A percentile compares a stretch with the other conserved stretches of the same genome.
Conservation (phyloP, 2,797 vertebrate genomes). For the Ctenopoma kingsleyae region DNA sequence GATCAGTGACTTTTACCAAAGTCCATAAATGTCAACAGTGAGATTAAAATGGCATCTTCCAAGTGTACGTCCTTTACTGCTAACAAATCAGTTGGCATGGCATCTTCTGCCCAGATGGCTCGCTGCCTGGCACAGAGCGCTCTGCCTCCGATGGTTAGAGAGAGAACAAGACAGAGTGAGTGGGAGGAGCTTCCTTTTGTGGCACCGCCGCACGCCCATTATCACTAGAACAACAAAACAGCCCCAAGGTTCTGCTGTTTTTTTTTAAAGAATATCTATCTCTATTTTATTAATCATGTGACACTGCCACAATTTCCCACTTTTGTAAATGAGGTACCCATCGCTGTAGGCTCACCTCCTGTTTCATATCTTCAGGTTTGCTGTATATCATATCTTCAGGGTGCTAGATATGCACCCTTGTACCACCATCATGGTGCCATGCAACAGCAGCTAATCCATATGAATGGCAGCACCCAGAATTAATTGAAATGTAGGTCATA, state of each 20-base stretch:
- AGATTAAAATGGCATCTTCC: conserved; percentile 51
- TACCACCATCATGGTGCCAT: conserved; percentile 34
- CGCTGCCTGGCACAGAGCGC: conserved; percentile 82
- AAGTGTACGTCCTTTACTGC: conserved; percentile 68
- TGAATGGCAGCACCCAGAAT: conserved; percentile 28
- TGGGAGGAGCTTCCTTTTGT: conserved; percentile 82
- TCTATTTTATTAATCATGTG: conserved; percentile 44
- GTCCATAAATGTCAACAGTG: conserved; percentile 60
- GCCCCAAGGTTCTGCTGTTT: conserved; percentile 70
- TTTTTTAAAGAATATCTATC: conserved; percentile 39
- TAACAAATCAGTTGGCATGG: conserved; percentile 80
- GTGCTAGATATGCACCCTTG: conserved; percentile 24
- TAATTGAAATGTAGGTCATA: conserved; percentile 18
- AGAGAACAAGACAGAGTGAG: conserved; percentile 71
- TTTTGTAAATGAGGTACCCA: conserved; percentile 25
- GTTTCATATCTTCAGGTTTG: conserved; percentile 40
- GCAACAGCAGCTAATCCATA: conserved; percentile 45
- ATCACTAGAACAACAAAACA: conserved; percentile 76
- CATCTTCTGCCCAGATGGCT: conserved; percentile 85
- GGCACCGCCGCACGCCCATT: conserved; percentile 65
- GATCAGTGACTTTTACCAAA: conserved; percentile 53
- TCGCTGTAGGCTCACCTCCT: conserved; percentile 56
- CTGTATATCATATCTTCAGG: conserved; percentile 32
- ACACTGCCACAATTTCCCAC: conserved; percentile 23
- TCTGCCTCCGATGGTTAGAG: conserved; percentile 72